These are phyloP conservation scores for Argopecten irradians DNA, from an alignment of 1,140 invertebrate genomes.

Conservation along the genomic window DNA sequence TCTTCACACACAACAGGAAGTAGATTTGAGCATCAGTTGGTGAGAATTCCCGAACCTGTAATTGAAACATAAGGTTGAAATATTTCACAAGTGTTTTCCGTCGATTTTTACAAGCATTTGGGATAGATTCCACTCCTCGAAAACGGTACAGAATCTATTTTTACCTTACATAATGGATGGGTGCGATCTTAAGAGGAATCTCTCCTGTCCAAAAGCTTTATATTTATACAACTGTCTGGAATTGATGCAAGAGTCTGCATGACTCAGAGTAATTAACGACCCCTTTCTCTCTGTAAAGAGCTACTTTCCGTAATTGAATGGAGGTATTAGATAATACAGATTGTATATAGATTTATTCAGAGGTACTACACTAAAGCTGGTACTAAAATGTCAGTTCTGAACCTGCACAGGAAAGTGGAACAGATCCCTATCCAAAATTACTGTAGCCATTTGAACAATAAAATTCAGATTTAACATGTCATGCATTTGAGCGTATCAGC, in stretches of 20 bases:
- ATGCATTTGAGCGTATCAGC: not conserved
- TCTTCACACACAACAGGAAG: not conserved
- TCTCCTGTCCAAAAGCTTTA: not conserved
- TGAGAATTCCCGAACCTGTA: not conserved
- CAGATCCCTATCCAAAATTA: not conserved
- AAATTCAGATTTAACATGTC: not conserved
- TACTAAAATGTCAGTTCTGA: not conserved
- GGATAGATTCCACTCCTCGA: not conserved
- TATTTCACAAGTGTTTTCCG: conserved; percentile 8
- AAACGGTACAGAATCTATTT: not conserved
- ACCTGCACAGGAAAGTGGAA: not conserved
- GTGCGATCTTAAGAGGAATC: not conserved
- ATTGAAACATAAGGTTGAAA: conserved; percentile 17
- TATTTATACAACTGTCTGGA: not conserved
- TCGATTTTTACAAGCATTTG: not conserved
- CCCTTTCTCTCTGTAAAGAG: not conserved
- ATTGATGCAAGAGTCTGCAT: not conserved
- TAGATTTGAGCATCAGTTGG: not conserved
- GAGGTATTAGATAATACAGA: conserved; percentile 9
- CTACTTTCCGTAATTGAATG: not conserved
- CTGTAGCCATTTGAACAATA: not conserved
- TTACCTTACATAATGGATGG: not conserved
- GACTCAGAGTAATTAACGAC: not conserved
- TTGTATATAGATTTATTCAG: conserved; percentile 5
- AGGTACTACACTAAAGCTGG: not conserved